phyloP scores from a whole-genome alignment of 1,140 invertebrate species.

The Sarcophaga peregrina region DNA sequence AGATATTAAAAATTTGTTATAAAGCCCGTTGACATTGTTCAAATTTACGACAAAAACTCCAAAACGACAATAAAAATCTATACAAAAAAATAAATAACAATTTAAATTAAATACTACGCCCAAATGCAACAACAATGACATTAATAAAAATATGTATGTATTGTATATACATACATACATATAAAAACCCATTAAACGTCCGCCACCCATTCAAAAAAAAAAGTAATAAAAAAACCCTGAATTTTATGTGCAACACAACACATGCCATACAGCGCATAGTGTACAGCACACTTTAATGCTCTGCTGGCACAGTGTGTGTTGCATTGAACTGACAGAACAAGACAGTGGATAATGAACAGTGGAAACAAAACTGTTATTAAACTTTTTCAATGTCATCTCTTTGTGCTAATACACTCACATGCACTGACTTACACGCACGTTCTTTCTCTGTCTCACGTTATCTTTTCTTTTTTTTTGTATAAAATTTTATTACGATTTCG shows the following conservation, averaged over 20 bases:
- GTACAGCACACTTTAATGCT: too few relatives aligned
- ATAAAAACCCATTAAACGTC: not conserved
- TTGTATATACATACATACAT: too few relatives aligned
- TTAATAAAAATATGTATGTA: not conserved
- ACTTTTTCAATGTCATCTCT: conserved; percentile 14
- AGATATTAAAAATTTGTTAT: not conserved
- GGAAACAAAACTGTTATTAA: not conserved
- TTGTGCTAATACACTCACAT: too few relatives aligned
- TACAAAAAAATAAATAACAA: not conserved
- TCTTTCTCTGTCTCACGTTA: too few relatives aligned
- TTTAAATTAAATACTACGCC: not conserved
- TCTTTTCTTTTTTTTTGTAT: too few relatives aligned
- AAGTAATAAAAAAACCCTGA: too few relatives aligned
- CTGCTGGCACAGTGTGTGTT: not conserved
- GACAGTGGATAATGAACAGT: not conserved
- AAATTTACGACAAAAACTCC: not conserved
- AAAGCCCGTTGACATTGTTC: not conserved
- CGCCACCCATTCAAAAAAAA: not conserved
- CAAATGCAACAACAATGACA: not conserved
- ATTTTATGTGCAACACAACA: not conserved
- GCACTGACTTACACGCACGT: too few relatives aligned
- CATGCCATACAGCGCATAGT: not conserved
- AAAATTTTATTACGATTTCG: too few relatives aligned
- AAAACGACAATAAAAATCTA: too few relatives aligned
- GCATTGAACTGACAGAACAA: not conserved